Percentiles rank a stretch among this genome's conserved stretches.
Conservation (phyloP, 2,888 invertebrate genomes). For the Stenolophus ochropezus region DNA sequence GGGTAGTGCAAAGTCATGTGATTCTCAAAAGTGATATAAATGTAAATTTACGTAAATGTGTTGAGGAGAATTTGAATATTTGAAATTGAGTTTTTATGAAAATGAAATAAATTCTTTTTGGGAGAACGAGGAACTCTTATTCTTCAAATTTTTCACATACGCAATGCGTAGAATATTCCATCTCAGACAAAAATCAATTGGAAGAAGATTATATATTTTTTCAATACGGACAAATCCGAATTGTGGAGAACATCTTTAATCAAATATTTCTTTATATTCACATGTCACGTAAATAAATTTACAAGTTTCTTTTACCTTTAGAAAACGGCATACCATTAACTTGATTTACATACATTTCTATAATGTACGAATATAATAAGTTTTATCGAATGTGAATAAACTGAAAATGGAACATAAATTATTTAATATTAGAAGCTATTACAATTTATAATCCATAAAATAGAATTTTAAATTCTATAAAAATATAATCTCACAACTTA, state of each 20-base stretch:
- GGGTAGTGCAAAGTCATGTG: conserved; percentile 35
- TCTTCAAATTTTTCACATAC: conserved; percentile 43
- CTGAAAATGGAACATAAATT: background rate
- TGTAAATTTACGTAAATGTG: conserved; percentile 46
- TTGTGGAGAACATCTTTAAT: background rate
- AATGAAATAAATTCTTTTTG: conserved; percentile 50
- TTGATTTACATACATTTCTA: background rate
- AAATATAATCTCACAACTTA: no score
- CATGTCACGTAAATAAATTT: background rate
- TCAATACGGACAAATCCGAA: background rate
- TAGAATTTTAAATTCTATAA: no score
- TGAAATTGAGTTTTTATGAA: conserved; percentile 47
- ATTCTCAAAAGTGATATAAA: conserved; percentile 40
- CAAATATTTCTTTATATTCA: background rate
- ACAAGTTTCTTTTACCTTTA: background rate
- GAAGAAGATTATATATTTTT: background rate
- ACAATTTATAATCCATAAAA: no score
- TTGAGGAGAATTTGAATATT: conserved; percentile 34
- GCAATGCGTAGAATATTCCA: conserved; percentile 14
- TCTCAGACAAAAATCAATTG: background rate
- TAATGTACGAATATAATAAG: background rate
- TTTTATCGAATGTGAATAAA: background rate
- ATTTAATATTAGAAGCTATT: no score
- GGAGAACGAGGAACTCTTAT: conserved; percentile 33
- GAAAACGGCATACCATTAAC: background rate